phyloP scores from a whole-genome alignment of 2,797 vertebrate species.

The Knipowitschia caucasica region DNA sequence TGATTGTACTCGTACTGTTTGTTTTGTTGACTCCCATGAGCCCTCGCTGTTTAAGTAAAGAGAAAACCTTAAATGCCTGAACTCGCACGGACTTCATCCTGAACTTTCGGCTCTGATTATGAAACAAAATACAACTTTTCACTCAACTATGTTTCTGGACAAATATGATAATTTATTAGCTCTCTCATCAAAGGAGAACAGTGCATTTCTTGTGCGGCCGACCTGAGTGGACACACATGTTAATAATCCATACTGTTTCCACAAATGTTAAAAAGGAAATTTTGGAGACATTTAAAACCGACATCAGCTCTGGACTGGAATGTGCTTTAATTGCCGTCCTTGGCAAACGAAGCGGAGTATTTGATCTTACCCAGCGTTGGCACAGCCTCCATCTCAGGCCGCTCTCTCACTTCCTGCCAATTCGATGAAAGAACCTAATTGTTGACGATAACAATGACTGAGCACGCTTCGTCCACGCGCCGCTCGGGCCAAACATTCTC shows the following conservation, averaged over 20 bases:
- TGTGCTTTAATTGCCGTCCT: constrained; percentile 73
- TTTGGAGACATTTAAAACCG: constrained; percentile 76
- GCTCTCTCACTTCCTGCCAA: constrained; percentile 60
- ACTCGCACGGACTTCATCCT: neutral
- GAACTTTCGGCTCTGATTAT: constrained; percentile 23
- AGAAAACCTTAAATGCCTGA: too few species aligned
- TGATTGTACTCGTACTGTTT: too few species aligned
- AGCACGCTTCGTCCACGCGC: constrained; percentile 41
- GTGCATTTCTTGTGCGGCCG: constrained; percentile 58
- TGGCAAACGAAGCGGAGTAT: constrained; percentile 63
- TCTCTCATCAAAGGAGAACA: constrained; percentile 67
- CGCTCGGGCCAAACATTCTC: constrained; percentile 57
- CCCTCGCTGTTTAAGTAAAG: too few species aligned
- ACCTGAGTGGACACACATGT: constrained; percentile 73
- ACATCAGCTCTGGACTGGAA: constrained; percentile 62
- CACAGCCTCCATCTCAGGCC: constrained; percentile 54
- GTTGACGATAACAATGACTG: constrained; percentile 67
- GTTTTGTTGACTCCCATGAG: too few species aligned
- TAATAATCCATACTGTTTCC: constrained; percentile 78
- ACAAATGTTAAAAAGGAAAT: constrained; percentile 77
- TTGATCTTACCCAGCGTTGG: constrained; percentile 72
- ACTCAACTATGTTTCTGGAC: constrained; percentile 64
- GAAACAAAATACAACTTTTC: constrained; percentile 49
- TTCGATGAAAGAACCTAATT: constrained; percentile 66
- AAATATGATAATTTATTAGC: constrained; percentile 72